Conservation (phyloP, 92 coral and sea anemone species). For the Pocillopora meandrina region DNA sequence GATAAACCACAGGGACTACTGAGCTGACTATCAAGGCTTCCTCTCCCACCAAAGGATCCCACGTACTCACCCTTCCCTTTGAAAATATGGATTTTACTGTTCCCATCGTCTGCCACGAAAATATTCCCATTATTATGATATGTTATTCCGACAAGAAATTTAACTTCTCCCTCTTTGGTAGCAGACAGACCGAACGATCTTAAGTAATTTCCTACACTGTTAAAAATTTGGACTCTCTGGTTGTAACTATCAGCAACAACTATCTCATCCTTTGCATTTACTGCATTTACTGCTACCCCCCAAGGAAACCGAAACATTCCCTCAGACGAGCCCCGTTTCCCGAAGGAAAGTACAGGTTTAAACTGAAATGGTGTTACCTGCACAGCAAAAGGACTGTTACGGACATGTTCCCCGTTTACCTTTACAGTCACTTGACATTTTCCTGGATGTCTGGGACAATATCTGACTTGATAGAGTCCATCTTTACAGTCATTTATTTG, state of each 20-base stretch:
- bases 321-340: not conserved
- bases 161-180: not conserved
- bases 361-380: not conserved
- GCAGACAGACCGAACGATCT: not conserved
- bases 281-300: constrained; percentile 2
- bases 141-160: not conserved
- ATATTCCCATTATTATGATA: not conserved
- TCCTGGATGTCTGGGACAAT: too few relatives aligned
- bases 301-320: not conserved
- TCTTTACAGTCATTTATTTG: too few relatives aligned
- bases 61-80: too few relatives aligned
- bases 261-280: not conserved
- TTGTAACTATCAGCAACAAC: not conserved
- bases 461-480: too few relatives aligned
- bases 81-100: not conserved
- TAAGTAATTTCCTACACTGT: not conserved
- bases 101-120: not conserved
- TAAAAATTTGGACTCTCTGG: not conserved
- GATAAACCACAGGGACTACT: too few relatives aligned
- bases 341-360: not conserved
- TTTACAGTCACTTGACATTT: too few relatives aligned
- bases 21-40: too few relatives aligned
- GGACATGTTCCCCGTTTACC: too few relatives aligned
- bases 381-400: too few relatives aligned
- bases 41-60: too few relatives aligned